Percentiles rank a stretch among this genome's conserved stretches.
These are phyloP conservation scores for Euproctis similis DNA, from an alignment of 2,888 invertebrate species.

Conservation along the genomic window DNA sequence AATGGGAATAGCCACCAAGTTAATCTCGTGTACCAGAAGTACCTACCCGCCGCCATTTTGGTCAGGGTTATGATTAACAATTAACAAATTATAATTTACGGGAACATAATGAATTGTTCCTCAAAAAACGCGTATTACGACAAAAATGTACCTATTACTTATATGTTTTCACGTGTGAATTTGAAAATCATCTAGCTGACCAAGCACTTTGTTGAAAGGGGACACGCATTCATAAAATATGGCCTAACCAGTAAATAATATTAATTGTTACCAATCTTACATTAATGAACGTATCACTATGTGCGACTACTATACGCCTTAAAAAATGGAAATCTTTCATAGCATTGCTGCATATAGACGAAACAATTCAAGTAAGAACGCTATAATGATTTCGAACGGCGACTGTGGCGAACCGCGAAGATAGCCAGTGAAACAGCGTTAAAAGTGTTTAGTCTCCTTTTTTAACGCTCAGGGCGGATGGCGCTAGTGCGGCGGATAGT, in stretches of 20 bases:
- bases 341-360: conserved; percentile 74
- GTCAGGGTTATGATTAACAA: conserved; percentile 15
- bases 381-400: conserved; percentile 67
- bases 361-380: conserved; percentile 62
- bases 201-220: conserved; percentile 62
- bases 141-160: conserved; percentile 40
- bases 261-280: conserved; percentile 76
- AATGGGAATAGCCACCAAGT: conserved; percentile 12
- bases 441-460: conserved; percentile 49
- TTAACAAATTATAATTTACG: too few relatives aligned
- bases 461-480: conserved; percentile 32
- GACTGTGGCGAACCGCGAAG: conserved; percentile 50
- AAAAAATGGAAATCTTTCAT: conserved; percentile 70
- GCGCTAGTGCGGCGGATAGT: conserved; percentile 35
- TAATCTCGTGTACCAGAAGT: conserved; percentile 8
- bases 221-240: conserved; percentile 59
- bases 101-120: too few relatives aligned
- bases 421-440: conserved; percentile 13
- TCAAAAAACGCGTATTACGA: conserved; percentile 15
- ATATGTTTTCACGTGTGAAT: conserved; percentile 54
- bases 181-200: conserved; percentile 42
- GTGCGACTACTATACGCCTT: conserved; percentile 75
- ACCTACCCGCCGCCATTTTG: conserved; percentile 45
- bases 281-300: conserved; percentile 76
- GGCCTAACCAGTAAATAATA: conserved; percentile 69